Base-by-base conservation (phyloP, 1,140 invertebrate species). In the Drosophila kurseongensis region DNA sequence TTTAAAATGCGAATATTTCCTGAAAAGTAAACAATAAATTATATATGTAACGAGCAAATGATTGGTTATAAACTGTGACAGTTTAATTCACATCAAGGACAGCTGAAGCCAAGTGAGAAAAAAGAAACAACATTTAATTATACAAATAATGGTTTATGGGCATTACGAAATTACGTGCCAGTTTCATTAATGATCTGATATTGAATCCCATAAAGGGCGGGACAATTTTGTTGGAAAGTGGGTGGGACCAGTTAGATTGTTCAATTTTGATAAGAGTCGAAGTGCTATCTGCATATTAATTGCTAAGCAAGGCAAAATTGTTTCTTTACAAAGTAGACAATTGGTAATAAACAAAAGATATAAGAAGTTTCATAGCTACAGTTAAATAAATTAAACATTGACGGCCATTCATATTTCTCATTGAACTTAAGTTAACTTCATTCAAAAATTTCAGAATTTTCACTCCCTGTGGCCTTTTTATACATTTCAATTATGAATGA, bases 61-160 rank as follows among this genome's bases (percentile, higher is more conserved):
- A 69, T 42, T 13, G 36, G 36, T 71, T 47, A 35, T 66, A 67
- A 44, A 57, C 29, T 59, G 32, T 35, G 83, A 83, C 83, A 88
- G 38, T 23, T 80, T 88, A 80, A 83, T 78, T 47, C 75, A 44
- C 13, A 45, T 61, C 58, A 82, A 88, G 82, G 82, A 51, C 73
- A 76, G 48, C 14, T 14, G 29, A 41, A 48, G 36, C 13, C 51
- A 35, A 56, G 32, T 51, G 40, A 16, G 10, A 75, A 56, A 66
- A 45, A 16, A 57, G 41, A 68, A 9, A 42, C 40, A 42, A 62
- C 51, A 80, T 72, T 63, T 72, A 73, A 79, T 80, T 48, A 66
- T 63, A 58, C 36, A 69, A 79, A 86, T 69, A 62, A 82, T 82
- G 12, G 75, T 75, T 88, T 82, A 83, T 78, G 76, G 40, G 3